Percentiles rank a stretch among this genome's conserved stretches.
Conservation (phyloP, 1,140 invertebrate species). For the Rhynchophorus ferrugineus region DNA sequence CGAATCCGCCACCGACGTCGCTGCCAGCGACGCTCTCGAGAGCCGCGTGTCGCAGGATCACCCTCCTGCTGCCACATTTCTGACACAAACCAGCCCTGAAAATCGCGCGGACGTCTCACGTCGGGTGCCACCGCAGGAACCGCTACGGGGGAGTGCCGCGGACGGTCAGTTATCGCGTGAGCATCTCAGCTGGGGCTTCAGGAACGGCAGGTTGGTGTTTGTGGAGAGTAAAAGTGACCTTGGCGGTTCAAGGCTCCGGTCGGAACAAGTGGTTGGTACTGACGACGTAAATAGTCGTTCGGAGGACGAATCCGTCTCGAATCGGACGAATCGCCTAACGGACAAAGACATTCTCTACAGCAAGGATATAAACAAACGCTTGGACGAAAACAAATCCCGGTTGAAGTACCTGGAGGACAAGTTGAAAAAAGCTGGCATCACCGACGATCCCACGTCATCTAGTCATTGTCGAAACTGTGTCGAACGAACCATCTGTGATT, state of each 20-base stretch:
- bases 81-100: slow-evolving; percentile 6
- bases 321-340: neutral
- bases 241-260: neutral
- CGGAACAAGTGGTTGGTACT: slow-evolving; percentile 10
- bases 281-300: neutral
- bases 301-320: neutral
- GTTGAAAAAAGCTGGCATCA: slow-evolving; percentile 32
- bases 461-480: neutral
- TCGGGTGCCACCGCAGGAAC: neutral
- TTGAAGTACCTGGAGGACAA: slow-evolving; percentile 35
- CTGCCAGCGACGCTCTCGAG: slow-evolving; percentile 28
- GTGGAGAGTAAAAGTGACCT: slow-evolving; percentile 19
- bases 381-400: slow-evolving; percentile 26
- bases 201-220: slow-evolving; percentile 33
- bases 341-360: slow-evolving; percentile 22
- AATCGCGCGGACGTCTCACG: neutral
- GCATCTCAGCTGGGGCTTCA: slow-evolving; percentile 31
- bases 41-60: slow-evolving; percentile 12
- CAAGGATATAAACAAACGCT: slow-evolving; percentile 31
- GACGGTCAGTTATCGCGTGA: neutral
- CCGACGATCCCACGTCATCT: slow-evolving; percentile 13
- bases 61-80: slow-evolving; percentile 4
- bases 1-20: slow-evolving; percentile 34
- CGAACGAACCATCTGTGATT: neutral
- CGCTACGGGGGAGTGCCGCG: neutral